Evolutionary conservation across 2,113 vertebrate genomes (phyloP).

Genomic region (Microcebus griseorufus): DNA sequence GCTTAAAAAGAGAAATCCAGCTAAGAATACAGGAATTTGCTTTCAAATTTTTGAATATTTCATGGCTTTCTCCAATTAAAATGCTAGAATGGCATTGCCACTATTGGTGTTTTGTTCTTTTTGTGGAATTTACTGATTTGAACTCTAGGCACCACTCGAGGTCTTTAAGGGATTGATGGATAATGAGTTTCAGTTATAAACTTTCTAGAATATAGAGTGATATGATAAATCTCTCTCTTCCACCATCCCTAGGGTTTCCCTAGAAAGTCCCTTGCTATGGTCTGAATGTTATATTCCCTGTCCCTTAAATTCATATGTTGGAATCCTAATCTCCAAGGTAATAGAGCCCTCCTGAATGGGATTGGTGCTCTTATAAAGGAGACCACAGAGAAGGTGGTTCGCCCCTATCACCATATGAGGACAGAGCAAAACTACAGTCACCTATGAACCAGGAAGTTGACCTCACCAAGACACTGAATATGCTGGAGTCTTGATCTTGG

Average conservation of each 20-base stretch:
- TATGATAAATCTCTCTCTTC: background rate
- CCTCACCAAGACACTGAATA: background rate
- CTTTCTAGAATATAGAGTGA: background rate
- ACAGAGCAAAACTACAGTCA: background rate
- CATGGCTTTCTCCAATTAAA: background rate
- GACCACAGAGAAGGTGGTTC: background rate
- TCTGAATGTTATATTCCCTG: background rate
- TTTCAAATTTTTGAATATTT: background rate
- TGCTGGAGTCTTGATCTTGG: background rate
- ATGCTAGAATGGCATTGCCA: conserved; percentile 33
- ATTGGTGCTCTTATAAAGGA: too few species aligned
- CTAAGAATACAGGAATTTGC: background rate
- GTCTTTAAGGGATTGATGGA: background rate
- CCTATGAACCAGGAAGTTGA: background rate
- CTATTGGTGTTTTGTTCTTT: background rate
- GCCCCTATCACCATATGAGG: background rate
- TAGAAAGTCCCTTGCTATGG: background rate
- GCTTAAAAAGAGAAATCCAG: background rate
- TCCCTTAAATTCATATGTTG: background rate
- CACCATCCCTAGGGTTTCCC: background rate
- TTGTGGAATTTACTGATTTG: background rate
- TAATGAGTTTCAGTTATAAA: background rate
- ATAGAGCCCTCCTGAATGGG: background rate
- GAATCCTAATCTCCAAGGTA: background rate
- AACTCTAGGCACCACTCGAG: background rate